These are phyloP conservation scores for Empidonax alnorum DNA, from an alignment of 2,113 vertebrate species.

Conservation along the genomic window DNA sequence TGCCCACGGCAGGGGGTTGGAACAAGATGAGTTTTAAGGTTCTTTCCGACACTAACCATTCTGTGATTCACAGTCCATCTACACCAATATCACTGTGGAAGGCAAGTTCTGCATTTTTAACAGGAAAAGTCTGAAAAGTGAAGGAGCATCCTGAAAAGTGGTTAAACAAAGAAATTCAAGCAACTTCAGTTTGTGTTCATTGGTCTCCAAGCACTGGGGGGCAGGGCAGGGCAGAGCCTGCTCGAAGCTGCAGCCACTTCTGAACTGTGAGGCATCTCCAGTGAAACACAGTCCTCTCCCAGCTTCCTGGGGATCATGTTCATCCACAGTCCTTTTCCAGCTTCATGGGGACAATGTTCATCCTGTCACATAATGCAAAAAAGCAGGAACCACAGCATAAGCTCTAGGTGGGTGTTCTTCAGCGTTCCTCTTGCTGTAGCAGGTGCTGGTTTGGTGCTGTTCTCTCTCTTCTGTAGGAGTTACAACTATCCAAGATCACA, in stretches of 20 bases:
- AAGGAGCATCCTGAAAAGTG: neutral
- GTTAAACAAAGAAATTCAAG: neutral
- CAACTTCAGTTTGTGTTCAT: neutral
- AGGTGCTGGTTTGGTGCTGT: neutral
- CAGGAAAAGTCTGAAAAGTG: neutral
- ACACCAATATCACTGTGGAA: neutral
- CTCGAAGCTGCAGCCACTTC: neutral
- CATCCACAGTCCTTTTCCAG: neutral
- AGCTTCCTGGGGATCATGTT: neutral
- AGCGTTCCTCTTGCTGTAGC: neutral
- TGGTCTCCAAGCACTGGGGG: neutral
- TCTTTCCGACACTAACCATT: neutral
- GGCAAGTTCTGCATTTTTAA: neutral
- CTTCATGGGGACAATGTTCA: neutral
- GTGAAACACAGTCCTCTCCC: neutral
- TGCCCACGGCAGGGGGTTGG: neutral
- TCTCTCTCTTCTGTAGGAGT: neutral
- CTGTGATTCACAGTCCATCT: neutral
- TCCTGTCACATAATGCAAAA: neutral
- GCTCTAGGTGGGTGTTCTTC: neutral
- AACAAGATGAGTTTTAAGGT: neutral
- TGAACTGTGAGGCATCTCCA: neutral
- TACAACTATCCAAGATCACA: neutral
- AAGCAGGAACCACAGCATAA: rapidly evolving
- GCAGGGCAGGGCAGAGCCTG: neutral